A percentile compares a stretch with the other conserved stretches of the same genome.
phyloP scores from a whole-genome alignment of 2,888 invertebrate species.

The Branchellion lobata region DNA sequence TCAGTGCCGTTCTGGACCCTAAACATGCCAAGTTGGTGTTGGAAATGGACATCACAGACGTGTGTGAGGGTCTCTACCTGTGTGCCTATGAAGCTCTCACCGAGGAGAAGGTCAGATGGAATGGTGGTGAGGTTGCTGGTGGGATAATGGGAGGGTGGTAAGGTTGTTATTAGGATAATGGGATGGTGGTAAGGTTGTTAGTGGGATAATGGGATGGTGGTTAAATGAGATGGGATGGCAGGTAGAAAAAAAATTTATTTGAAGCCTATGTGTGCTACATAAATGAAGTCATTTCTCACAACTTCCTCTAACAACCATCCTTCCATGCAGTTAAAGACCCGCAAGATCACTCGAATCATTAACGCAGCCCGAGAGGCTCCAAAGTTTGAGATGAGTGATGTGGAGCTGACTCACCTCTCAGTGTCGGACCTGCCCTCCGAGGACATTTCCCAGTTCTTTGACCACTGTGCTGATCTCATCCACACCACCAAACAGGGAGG shows the following conservation, averaged over 20 bases:
- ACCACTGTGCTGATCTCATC: slow-evolving; percentile 37
- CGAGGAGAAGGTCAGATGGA: slow-evolving; percentile 37
- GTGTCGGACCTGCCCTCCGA: slow-evolving; percentile 36
- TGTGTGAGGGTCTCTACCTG: slow-evolving; percentile 42
- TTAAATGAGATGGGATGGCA: too few species aligned
- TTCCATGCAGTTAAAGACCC: background rate
- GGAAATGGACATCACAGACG: slow-evolving; percentile 44
- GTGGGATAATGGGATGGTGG: too few species aligned
- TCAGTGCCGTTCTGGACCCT: slow-evolving; percentile 30
- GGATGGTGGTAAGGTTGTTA: too few species aligned
- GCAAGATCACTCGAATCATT: slow-evolving; percentile 32
- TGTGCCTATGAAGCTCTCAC: slow-evolving; percentile 43
- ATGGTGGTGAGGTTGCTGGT: background rate
- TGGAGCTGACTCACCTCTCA: slow-evolving; percentile 31
- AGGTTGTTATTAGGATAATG: too few species aligned
- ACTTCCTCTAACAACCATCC: too few species aligned
- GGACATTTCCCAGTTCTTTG: slow-evolving; percentile 38
- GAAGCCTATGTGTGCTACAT: too few species aligned
- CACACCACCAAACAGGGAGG: slow-evolving; percentile 33
- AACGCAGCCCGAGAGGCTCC: slow-evolving; percentile 37
- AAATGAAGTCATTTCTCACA: too few species aligned
- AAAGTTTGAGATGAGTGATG: slow-evolving; percentile 18
- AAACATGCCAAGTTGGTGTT: slow-evolving; percentile 10
- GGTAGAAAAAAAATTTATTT: too few species aligned
- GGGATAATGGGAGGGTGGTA: too few species aligned